phyloP scores from a whole-genome alignment of 2,797 vertebrate genomes.

The Dendrocincla fuliginosa region DNA sequence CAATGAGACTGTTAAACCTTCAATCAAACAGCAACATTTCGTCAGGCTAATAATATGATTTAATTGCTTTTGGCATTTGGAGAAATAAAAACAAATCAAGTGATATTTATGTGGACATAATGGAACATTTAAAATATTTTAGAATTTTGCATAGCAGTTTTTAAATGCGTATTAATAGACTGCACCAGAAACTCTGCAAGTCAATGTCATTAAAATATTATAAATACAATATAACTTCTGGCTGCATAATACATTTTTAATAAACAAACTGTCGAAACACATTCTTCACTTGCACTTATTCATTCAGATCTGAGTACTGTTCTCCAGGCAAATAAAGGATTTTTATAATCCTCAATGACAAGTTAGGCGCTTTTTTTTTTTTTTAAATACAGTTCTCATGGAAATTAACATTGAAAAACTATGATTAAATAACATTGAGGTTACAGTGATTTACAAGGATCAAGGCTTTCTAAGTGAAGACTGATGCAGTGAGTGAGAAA shows the following conservation, averaged over 20 bases:
- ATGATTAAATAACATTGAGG: conserved; percentile 63
- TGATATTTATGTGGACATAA: conserved; percentile 5
- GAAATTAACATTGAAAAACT: conserved; percentile 66
- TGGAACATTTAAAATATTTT: conserved; percentile 1
- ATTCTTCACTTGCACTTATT: conserved; percentile 57
- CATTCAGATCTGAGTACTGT: conserved; percentile 51
- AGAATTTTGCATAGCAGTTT: neutral
- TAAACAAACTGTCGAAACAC: conserved; percentile 69
- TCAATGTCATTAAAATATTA: conserved; percentile 50
- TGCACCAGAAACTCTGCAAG: conserved; percentile 11
- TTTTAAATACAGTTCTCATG: conserved; percentile 29
- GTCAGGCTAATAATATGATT: conserved; percentile 33
- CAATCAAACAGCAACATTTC: conserved; percentile 56
- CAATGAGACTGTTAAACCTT: conserved; percentile 59
- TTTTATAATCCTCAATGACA: conserved; percentile 70
- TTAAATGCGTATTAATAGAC: neutral
- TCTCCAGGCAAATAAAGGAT: conserved; percentile 66
- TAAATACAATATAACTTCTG: conserved; percentile 53
- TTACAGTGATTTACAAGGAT: conserved; percentile 57
- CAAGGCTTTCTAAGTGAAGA: conserved; percentile 28
- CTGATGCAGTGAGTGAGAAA: neutral
- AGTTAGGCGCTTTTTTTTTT: neutral
- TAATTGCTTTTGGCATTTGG: conserved; percentile 20
- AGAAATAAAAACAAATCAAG: conserved; percentile 29
- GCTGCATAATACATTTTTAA: conserved; percentile 64